Conservation (phyloP, 1,140 invertebrate genomes). For the Probaryconus sp. region DNA sequence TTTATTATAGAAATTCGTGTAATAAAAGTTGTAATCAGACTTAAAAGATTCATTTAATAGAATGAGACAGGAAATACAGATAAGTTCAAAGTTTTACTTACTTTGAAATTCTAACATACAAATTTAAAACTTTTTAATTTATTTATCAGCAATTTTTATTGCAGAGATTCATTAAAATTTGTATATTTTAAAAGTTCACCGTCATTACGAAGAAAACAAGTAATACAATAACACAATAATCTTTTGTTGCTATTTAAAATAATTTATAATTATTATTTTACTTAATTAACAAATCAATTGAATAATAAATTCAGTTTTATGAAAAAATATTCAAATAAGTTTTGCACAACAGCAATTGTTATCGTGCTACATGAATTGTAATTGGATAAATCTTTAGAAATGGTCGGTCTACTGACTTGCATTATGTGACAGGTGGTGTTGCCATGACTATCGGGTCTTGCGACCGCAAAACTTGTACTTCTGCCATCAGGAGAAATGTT, state of each 20-base stretch:
- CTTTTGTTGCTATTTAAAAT: no score
- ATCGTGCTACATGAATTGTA: slow-evolving; percentile 6
- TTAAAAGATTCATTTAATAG: slow-evolving; percentile 21
- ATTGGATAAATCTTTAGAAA: slow-evolving; percentile 28
- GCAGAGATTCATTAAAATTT: background rate
- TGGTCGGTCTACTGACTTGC: slow-evolving; percentile 11
- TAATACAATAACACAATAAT: no score
- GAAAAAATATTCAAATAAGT: no score
- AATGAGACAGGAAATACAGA: slow-evolving; percentile 17
- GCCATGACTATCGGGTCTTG: slow-evolving; percentile 34
- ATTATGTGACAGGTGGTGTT: slow-evolving; percentile 37
- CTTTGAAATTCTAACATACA: slow-evolving; percentile 21
- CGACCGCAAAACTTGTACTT: slow-evolving; percentile 30
- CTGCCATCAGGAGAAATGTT: slow-evolving; percentile 33
- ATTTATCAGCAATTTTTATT: slow-evolving; percentile 13
- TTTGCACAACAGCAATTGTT: no score
- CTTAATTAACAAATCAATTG: no score
- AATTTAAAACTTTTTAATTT: slow-evolving; percentile 27
- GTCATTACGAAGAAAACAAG: no score
- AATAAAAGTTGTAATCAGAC: slow-evolving; percentile 14
- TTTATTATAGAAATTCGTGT: slow-evolving; percentile 6
- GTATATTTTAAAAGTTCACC: slow-evolving; percentile 10
- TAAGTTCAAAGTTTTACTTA: slow-evolving; percentile 20
- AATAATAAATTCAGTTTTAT: no score
- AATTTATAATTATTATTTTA: no score